phyloP scores from a whole-genome alignment of 1,140 invertebrate species.

The Centruroides sculpturatus region DNA sequence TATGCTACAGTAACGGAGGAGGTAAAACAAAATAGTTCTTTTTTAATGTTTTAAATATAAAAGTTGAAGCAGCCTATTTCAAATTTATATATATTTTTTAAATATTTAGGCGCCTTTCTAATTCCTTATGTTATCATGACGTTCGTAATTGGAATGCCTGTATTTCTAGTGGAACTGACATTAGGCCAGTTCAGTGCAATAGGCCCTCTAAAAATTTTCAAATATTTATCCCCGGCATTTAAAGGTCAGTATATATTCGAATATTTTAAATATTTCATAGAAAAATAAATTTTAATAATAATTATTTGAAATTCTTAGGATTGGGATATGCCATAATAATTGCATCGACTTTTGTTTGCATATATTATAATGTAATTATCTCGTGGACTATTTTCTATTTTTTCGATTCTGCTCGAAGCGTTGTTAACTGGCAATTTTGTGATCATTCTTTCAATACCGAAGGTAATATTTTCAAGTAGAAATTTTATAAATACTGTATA shows the following conservation, averaged over 20 bases:
- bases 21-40: constrained; percentile 41
- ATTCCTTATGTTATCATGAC: constrained; percentile 19
- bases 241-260: constrained; percentile 30
- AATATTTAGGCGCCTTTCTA: constrained; percentile 18
- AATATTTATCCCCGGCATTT: constrained; percentile 32
- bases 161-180: constrained; percentile 16
- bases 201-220: constrained; percentile 16
- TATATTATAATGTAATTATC: constrained; percentile 56
- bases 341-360: constrained; percentile 48
- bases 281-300: background rate
- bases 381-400: constrained; percentile 51
- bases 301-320: constrained; percentile 31
- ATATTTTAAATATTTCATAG: background rate
- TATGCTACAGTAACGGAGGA: constrained; percentile 88
- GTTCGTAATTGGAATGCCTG: constrained; percentile 16
- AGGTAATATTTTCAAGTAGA: constrained; percentile 11
- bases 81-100: constrained; percentile 10
- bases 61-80: too few relatives aligned
- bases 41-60: background rate
- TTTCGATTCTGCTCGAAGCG: constrained; percentile 41
- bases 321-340: constrained; percentile 57
- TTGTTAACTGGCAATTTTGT: constrained; percentile 50
- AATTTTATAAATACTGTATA: background rate
- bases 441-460: constrained; percentile 28
- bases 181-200: constrained; percentile 18